These are phyloP conservation scores for Allygus modestus DNA, from an alignment of 2,888 invertebrate species.

Conservation along the genomic window DNA sequence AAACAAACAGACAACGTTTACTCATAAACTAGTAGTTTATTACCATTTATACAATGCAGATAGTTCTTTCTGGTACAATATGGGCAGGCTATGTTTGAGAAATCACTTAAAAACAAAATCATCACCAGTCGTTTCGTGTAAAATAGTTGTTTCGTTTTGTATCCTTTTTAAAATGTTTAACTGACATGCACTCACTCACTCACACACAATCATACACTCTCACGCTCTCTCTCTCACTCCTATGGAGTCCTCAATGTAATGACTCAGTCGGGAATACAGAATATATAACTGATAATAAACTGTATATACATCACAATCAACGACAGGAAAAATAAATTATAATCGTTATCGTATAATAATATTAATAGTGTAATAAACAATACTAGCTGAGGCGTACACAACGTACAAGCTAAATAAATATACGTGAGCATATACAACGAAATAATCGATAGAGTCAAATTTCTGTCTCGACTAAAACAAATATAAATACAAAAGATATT, in stretches of 20 bases:
- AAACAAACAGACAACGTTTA: conserved; percentile 65
- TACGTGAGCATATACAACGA: conserved; percentile 33
- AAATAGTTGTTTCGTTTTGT: conserved; percentile 62
- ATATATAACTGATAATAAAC: conserved; percentile 47
- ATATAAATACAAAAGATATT: conserved; percentile 51
- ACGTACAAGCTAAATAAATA: conserved; percentile 58
- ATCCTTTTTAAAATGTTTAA: conserved; percentile 57
- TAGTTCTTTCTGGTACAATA: conserved; percentile 70
- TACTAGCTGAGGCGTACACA: conserved; percentile 36
- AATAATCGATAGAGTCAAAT: conserved; percentile 48
- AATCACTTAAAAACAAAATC: conserved; percentile 58
- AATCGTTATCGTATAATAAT: conserved; percentile 38
- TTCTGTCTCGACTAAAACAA: conserved; percentile 41
- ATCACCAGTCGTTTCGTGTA: conserved; percentile 59
- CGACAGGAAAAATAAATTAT: conserved; percentile 55
- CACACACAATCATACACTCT: conserved; percentile 53
- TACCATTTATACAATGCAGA: conserved; percentile 71
- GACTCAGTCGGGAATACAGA: conserved; percentile 6
- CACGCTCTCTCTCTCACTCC: conserved; percentile 11
- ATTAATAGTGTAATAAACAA: conserved; percentile 47
- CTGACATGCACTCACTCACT: conserved; percentile 47
- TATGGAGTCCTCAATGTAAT: conserved; percentile 59
- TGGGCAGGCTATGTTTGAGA: conserved; percentile 65
- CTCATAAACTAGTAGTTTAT: conserved; percentile 72
- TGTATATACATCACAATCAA: conserved; percentile 55